Evolutionary conservation across 2,888 invertebrate genomes (phyloP), one percentile per base, ranked within the genome.

Genomic region (Drosophila mimica): DNA sequence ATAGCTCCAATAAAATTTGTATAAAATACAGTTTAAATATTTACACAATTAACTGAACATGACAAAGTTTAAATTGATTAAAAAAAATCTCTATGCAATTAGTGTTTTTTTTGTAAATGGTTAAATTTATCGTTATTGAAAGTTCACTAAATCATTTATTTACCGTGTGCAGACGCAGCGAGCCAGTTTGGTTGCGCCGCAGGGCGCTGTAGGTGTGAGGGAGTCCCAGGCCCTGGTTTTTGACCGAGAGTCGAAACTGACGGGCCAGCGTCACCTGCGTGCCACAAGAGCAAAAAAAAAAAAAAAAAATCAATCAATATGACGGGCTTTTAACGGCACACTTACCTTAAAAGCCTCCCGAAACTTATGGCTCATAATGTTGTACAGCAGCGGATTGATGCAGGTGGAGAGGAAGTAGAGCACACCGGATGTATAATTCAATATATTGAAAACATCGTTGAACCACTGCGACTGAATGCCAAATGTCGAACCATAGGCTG

Each of bases 281-380:
- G 31, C n/a, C 5, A 15, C 20, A 48, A 36, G 43, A 57, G 31
- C 28, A 38, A 38, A 20, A 56, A 30, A 1, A 25, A 25, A 25
- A 25, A 25, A 17, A 20, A 56, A 30, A 2, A n/a, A n/a, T n/a
- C n/a, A 31, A 43, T 57, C 43, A 40, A 43, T 43, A 17, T 31
- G 20, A 4, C 2, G 2, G 57, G 15, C 6, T 9, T 17, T 8
- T 4, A 5, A 28, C 13, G 3, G 15, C 36, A 73, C 13, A 51
- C 84, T 91, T 91, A 95, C 95, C 94, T 95, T 95, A 91, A 96
- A 96, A 13, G 96, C 96, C 80, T 95, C 95, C 46, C 96, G 94
- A 91, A 96, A 96, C 91, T 96, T 96, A 88, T 95, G 94, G 38
- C 95, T 96, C 95, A 96, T 95, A 68, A 95, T 95, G 91, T 95